Evolutionary conservation across 2,113 vertebrate genomes (phyloP), one percentile per base, ranked within the genome.

Genomic region (Lepisosteus oculatus): DNA sequence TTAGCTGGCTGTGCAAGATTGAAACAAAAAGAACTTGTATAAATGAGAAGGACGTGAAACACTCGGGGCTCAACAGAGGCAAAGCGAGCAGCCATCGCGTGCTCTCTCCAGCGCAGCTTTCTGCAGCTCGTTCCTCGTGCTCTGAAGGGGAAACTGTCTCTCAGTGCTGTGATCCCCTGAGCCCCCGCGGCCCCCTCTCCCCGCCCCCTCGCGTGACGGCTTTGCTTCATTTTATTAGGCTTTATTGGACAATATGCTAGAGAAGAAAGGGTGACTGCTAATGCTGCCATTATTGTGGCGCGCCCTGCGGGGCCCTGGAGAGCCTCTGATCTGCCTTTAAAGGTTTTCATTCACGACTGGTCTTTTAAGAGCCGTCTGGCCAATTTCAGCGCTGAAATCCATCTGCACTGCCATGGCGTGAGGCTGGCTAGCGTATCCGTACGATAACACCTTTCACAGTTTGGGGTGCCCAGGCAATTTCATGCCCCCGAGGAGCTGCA

Each of bases 401-500:
- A n/a, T 59, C 57, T 43, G 66, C 14, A 15, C 14, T 11, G n/a
- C 62, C 62, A n/a, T 17, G 13, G 62, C 17, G 17, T 14, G 42
- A 55, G 8, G 59, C 65, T 51, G 62, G 57, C 67, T 11, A 67
- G 55, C 61, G 9, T 44, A 65, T 68, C 71, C 70, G 77, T 72
- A 70, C 73, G 71, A 78, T 66, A 71, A 72, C 51, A 68, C 72
- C 65, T 67, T 29, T 62, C 67, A 59, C 61, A n/a, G 61, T 44
- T 59, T 15, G 45, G 70, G 66, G 63, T 59, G 61, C 66, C 61
- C 6, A 64, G 65, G 65, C 67, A 72, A 67, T 78, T 77, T 77
- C 74, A 67, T 69, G 70, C 81, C 69, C 62, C 59, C 17, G 59
- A 67, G 78, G 66, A 78, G 73, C 68, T 79, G 75, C 80, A 80